Evolutionary conservation across 2,797 vertebrate species (phyloP).

Genomic region (Peromyscus melanophrys): DNA sequence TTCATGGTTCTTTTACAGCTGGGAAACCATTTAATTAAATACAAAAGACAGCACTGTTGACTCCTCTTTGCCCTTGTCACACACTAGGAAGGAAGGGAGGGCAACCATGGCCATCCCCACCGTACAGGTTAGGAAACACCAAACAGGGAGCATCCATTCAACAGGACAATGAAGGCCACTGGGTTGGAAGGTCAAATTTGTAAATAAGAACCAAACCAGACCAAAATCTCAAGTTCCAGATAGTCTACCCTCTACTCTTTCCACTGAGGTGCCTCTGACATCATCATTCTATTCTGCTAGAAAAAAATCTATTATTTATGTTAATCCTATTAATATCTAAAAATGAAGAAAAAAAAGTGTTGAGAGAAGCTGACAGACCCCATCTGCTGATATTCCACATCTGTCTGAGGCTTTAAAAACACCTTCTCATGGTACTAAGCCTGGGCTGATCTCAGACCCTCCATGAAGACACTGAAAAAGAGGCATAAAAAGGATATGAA

Average conservation of each 20-base stretch:
- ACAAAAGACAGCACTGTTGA: background rate
- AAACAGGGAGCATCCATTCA: fast-evolving
- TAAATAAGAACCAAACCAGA: background rate
- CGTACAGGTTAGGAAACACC: background rate
- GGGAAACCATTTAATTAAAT: background rate
- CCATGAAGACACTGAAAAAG: constrained; percentile 50
- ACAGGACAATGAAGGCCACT: background rate
- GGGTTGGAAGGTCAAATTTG: background rate
- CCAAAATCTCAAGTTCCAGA: background rate
- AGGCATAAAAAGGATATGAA: constrained; percentile 71
- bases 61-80: background rate
- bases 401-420: constrained; percentile 26
- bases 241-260: background rate
- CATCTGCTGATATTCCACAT: constrained; percentile 25
- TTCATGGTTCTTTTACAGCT: background rate
- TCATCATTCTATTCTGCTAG: background rate
- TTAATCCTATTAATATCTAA: constrained; percentile 40
- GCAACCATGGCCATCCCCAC: no score
- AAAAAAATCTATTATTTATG: constrained; percentile 6
- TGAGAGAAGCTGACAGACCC: background rate
- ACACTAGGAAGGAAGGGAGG: background rate
- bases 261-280: background rate
- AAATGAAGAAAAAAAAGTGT: constrained; percentile 51
- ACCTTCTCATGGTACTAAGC: background rate
- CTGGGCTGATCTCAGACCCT: background rate